A percentile compares a stretch with the other conserved stretches of the same genome.
Conservation (phyloP, 2,888 invertebrate species). For the Lasioglossum figueresi region DNA sequence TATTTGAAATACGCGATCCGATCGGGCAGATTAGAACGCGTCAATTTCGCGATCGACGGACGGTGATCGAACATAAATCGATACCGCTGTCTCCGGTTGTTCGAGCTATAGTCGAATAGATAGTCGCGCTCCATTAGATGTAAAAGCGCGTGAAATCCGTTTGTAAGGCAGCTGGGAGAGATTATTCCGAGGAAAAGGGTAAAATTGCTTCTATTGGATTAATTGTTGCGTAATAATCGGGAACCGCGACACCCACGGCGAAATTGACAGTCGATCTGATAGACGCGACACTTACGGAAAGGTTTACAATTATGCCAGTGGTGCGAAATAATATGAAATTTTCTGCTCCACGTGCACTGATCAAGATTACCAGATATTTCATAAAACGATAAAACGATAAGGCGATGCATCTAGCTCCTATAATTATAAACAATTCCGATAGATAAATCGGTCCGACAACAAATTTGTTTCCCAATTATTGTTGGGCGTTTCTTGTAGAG, state of each 20-base stretch:
- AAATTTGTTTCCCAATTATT: too few relatives aligned
- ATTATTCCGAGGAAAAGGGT: not conserved
- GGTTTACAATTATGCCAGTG: not conserved
- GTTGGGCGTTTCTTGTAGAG: too few relatives aligned
- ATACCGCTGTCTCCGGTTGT: not conserved
- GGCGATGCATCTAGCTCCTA: too few relatives aligned
- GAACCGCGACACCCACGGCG: not conserved
- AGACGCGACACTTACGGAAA: not conserved
- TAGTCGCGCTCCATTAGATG: conserved; percentile 62
- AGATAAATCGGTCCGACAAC: too few relatives aligned
- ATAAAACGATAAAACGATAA: too few relatives aligned
- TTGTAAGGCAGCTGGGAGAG: conserved; percentile 33
- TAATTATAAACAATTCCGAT: too few relatives aligned
- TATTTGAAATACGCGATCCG: conserved; percentile 14
- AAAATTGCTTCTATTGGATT: not conserved
- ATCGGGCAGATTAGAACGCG: conserved; percentile 42
- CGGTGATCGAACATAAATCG: conserved; percentile 32
- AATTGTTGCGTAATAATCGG: not conserved
- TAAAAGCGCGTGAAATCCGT: conserved; percentile 58
- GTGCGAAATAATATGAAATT: not conserved
- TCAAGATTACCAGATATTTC: too few relatives aligned
- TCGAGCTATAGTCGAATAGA: conserved; percentile 15
- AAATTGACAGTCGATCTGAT: not conserved
- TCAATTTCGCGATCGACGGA: conserved; percentile 43
- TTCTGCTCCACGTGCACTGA: too few relatives aligned